Evolutionary conservation across 2,113 vertebrate species (phyloP), one percentile per base, ranked within the genome.

Genomic region (Gnathonemus echidnorhynchus): DNA sequence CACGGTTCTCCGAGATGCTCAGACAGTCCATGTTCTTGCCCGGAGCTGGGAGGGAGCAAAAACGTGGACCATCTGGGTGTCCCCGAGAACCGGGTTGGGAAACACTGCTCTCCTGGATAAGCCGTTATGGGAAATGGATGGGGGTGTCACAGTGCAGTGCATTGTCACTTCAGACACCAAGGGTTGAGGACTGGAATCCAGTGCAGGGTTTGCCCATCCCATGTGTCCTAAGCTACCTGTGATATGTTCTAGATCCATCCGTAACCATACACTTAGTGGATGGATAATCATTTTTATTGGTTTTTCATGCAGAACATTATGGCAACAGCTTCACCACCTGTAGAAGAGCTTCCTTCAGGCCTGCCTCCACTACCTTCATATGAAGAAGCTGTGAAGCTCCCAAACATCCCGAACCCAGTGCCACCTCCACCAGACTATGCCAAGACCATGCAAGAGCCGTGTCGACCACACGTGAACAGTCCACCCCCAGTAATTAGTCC

Each of bases 361-460:
- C 24, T 62, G 35, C 92, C 93, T 0, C 95, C 94, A 0, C 97
- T 96, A 2, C 96, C 96, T 3, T 93, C 96, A 15, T 97, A 97
- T 1, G 96, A 96, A 77, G 96, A 97, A 90, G 89, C 95, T 0
- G 9, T 93, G 90, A 31, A 45, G 91, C 24, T 92, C 92, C 31
- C 92, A 93, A 77, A 48, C 42, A 83, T 87, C 15, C 50, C 4
- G 50, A 83, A 90, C 19, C 27, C 93, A 0, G 27, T 66, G 0
- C 91, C 93, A 0, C 56, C 19, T 19, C 91, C 92, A 0, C 70
- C 89, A 0, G 91, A 90, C 0, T 8, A 92, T 87, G 70, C 93
- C 95, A 91, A 94, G 52, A 45, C 66, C 39, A 89, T 84, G 3
- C 92, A 93, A 45, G 10, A 93, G 94, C 0, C 91, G 0, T 95